phyloP scores from a whole-genome alignment of 2,888 invertebrate genomes.

The Oxystoma pomonae region DNA sequence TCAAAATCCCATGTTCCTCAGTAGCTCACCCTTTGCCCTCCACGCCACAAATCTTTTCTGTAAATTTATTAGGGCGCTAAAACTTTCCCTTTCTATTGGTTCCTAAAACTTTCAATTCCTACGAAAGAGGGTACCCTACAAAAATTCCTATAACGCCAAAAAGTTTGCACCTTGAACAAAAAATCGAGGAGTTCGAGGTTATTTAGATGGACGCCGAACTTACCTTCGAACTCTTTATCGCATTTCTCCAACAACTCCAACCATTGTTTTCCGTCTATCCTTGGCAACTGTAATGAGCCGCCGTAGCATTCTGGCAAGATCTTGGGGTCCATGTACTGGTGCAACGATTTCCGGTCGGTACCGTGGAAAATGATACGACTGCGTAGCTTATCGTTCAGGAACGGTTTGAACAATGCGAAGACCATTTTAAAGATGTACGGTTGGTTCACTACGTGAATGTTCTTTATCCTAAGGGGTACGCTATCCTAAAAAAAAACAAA shows the following conservation, averaged over 20 bases:
- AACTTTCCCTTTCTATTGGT: too few species aligned
- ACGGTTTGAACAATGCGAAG: conserved; percentile 85
- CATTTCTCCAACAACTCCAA: conserved; percentile 65
- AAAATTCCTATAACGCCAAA: too few species aligned
- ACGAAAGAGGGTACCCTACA: too few species aligned
- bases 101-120: too few species aligned
- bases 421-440: conserved; percentile 88
- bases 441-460: conserved; percentile 85
- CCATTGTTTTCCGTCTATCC: conserved; percentile 70
- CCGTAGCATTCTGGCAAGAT: conserved; percentile 69
- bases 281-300: conserved; percentile 65
- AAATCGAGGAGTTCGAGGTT: too few species aligned
- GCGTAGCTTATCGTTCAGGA: conserved; percentile 80
- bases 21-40: too few species aligned
- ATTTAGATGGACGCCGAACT: too few species aligned
- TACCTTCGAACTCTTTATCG: conserved; percentile 71
- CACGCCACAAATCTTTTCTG: too few species aligned
- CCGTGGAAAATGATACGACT: conserved; percentile 79
- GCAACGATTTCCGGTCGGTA: conserved; percentile 66
- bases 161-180: too few species aligned
- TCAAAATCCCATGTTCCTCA: too few species aligned
- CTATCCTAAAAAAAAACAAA: conserved; percentile 60
- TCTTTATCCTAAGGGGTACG: conserved; percentile 81
- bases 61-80: too few species aligned
- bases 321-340: conserved; percentile 68